Evolutionary conservation across 1,140 invertebrate species (phyloP), one percentile per base, ranked within the genome.

Genomic region (Teleogryllus occipitalis): DNA sequence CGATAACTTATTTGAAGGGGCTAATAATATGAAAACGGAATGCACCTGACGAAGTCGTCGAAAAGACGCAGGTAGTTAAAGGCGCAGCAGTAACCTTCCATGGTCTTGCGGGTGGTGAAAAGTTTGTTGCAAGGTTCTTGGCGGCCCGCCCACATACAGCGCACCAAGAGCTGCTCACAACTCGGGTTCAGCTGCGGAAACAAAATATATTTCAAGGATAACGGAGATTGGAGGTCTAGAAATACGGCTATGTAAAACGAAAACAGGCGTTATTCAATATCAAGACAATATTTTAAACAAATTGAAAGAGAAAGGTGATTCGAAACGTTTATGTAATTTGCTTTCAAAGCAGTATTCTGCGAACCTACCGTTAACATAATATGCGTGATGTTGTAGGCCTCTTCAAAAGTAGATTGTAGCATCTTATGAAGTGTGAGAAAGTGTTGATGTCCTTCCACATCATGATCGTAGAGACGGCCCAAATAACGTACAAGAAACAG

Each of bases 51-150:
- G 73, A 78, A 78, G 72, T 81, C 39, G 74, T 81, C 80, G 10
- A 48, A 49, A 65, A 21, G 12, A 21, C 82, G 82, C 8, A 82
- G 77, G 77, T 89, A 89, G 83, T 91, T 91, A 81, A 91, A 91
- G 7, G 86, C 84, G 79, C 90, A 91, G 82, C 90, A 91, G 81
- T 86, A 89, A 27, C 90, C 90, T 21, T 87, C 86, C n/a, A 86
- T 85, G 4, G 90, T 90, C 8, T 86, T 86, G 10, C 86, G 85
- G 7, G 86, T 83, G 0, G 78, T 18, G 82, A 91, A 90, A 12
- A 89, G 79, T 0, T 85, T 82, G 0, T 82, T 82, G 79, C 90
- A 91, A 76, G 88, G 80, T 0, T 83, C 81, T 10, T 82, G 15
- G 15, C 82, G 74, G 0, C 85, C 85, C 3, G 82, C 83, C 87